Evolutionary conservation across 2,113 vertebrate genomes (phyloP).

Genomic region (Neotragus pygmaeus): DNA sequence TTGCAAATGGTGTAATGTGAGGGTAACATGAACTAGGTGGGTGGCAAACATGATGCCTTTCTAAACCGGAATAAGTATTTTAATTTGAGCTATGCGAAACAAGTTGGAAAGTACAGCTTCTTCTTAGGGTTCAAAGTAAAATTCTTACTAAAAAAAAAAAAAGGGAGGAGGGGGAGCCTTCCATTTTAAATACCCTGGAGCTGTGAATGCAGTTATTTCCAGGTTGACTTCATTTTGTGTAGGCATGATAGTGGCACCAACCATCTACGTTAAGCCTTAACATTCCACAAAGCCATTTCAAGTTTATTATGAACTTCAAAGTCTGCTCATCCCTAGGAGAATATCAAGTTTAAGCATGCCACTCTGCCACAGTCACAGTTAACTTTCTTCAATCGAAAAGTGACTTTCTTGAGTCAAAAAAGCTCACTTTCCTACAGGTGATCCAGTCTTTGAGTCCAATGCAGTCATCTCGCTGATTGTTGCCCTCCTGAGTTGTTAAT

Average conservation of each 20-base stretch:
- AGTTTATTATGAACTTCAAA: conserved; percentile 77
- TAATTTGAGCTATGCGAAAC: conserved; percentile 76
- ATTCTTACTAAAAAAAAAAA: conserved; percentile 67
- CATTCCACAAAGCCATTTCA: conserved; percentile 77
- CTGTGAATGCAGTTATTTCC: conserved; percentile 78
- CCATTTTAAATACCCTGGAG: conserved; percentile 77
- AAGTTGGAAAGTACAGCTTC: conserved; percentile 73
- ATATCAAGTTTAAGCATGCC: conserved; percentile 83
- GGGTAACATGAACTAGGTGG: conserved; percentile 74
- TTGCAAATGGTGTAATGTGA: conserved; percentile 75
- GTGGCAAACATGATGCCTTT: conserved; percentile 78
- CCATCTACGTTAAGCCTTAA: conserved; percentile 71
- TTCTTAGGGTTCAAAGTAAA: conserved; percentile 78
- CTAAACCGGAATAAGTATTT: conserved; percentile 78
- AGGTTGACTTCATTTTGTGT: conserved; percentile 76
- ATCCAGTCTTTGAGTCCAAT: conserved; percentile 57
- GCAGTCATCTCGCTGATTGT: conserved; percentile 53
- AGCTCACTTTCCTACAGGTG: conserved; percentile 76
- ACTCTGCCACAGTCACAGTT: conserved; percentile 74
- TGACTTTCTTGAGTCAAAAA: conserved; percentile 58
- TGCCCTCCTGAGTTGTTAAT: conserved; percentile 48
- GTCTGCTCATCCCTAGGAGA: conserved; percentile 76
- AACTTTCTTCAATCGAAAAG: conserved; percentile 77
- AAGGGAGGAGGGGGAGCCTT: conserved; percentile 44
- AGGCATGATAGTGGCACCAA: conserved; percentile 77